A percentile compares a stretch with the other conserved stretches of the same genome.
Evolutionary conservation across 2,888 invertebrate genomes (phyloP).

Genomic region (Cybosia mesomella): DNA sequence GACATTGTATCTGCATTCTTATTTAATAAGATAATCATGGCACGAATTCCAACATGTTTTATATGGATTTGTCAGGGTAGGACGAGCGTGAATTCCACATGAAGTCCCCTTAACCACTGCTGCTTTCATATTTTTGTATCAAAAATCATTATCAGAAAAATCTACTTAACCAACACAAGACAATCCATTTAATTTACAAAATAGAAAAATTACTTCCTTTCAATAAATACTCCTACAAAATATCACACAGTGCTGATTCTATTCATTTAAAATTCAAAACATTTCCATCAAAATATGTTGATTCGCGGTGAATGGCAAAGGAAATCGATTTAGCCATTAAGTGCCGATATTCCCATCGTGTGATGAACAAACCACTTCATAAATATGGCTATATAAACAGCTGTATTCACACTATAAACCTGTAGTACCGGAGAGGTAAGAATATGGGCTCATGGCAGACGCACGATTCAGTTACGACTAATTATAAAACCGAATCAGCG

Average conservation of each 20-base stretch:
- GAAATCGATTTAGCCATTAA: constrained; percentile 38
- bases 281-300: constrained; percentile 28
- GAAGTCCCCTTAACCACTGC: neutral
- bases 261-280: constrained; percentile 1
- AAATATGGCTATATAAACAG: constrained; percentile 47
- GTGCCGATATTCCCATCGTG: constrained; percentile 44
- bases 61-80: neutral
- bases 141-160: neutral
- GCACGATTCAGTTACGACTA: constrained; percentile 26
- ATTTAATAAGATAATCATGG: neutral
- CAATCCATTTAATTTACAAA: neutral
- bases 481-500: constrained; percentile 15
- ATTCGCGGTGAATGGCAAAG: constrained; percentile 35
- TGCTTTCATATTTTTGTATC: neutral
- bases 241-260: neutral
- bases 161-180: neutral
- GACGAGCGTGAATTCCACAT: neutral
- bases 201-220: too few species aligned
- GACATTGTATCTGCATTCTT: too few species aligned
- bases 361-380: constrained; percentile 35
- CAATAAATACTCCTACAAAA: neutral
- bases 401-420: constrained; percentile 62
- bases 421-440: constrained; percentile 52
- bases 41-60: neutral
- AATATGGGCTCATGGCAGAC: constrained; percentile 39